Evolutionary conservation across 2,797 vertebrate genomes (phyloP), one percentile per base, ranked within the genome.

Genomic region (Onychomys torridus): DNA sequence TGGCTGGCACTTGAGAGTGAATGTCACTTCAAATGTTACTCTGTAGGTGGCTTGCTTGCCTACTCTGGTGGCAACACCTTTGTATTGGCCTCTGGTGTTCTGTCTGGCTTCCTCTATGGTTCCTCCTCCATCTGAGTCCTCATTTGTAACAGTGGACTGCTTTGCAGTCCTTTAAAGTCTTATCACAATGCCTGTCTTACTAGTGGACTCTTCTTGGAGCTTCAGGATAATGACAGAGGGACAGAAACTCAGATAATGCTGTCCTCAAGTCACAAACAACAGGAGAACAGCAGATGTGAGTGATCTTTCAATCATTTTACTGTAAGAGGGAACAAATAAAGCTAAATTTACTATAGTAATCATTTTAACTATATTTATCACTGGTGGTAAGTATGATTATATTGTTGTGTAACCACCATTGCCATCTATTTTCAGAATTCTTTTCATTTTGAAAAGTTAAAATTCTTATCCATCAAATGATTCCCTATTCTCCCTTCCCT

Each of bases 401-500:
- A 90, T 63, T 84, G 83, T 79, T 87, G 85, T 77, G 19, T 32
- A 77, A 37, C 52, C 34, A 88, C 52, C 73, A 84, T 40, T 19
- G 83, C 34, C 57, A 79, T 57, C 71, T 61, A 90, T 37, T 55
- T 55, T 34, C 55, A 95, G 59, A 96, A 93, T 25, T 82, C 34
- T 76, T 94, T 77, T 92, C 43, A 84, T 43, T 43, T 96, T 84
- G 86, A 11, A 85, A 91, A 94, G 87, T 49, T 49, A 27, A 92
- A 82, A 77, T 78, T 37, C 25, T 65, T 91, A 88, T 79, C 34
- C 63, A 89, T 57, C 52, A 49, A 83, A 84, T 55, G 84, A 37
- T 16, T 87, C 29, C 37, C 6, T n/a, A 59, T 82, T 91, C 21
- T 67, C 59, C 34, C 29, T 69, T 7, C 16, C 57, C 9, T 27